Percentiles rank a stretch among this genome's conserved stretches.
Conservation (phyloP, 2,797 vertebrate genomes). For the Lacerta bilineata region DNA sequence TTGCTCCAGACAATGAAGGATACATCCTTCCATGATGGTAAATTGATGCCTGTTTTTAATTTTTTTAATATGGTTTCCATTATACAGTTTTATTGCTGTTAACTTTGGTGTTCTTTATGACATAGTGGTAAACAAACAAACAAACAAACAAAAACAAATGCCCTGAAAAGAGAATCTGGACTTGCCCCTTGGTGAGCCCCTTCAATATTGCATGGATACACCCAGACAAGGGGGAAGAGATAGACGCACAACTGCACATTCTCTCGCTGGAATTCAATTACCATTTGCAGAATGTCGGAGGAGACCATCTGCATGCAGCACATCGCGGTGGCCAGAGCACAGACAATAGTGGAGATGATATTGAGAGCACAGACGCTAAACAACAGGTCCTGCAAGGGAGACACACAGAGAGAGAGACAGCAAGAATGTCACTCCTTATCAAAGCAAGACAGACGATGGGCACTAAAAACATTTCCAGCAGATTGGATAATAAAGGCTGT, state of each 20-base stretch:
- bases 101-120: too few species aligned
- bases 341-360: slow-evolving; percentile 98
- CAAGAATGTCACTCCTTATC: slow-evolving; percentile 65
- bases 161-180: neutral
- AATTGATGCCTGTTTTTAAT: too few species aligned
- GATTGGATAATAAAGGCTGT: slow-evolving; percentile 41
- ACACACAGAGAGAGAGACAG: neutral
- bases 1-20: too few species aligned
- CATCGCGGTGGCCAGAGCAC: slow-evolving; percentile 97
- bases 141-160: too few species aligned
- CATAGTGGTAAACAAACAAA: too few species aligned
- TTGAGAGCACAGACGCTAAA: slow-evolving; percentile 98
- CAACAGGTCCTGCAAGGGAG: slow-evolving; percentile 90
- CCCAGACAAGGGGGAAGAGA: neutral
- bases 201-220: neutral
- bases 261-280: slow-evolving; percentile 80
- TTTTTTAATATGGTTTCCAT: too few species aligned
- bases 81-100: too few species aligned
- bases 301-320: slow-evolving; percentile 99
- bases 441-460: slow-evolving; percentile 36
- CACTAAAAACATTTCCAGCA: slow-evolving; percentile 37
- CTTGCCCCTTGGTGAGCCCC: neutral
- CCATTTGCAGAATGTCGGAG: slow-evolving; percentile 96
- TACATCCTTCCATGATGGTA: too few species aligned
- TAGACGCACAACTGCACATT: neutral